Base-by-base conservation (phyloP, 2,888 invertebrate species). In the Theodoxus fluviatilis region DNA sequence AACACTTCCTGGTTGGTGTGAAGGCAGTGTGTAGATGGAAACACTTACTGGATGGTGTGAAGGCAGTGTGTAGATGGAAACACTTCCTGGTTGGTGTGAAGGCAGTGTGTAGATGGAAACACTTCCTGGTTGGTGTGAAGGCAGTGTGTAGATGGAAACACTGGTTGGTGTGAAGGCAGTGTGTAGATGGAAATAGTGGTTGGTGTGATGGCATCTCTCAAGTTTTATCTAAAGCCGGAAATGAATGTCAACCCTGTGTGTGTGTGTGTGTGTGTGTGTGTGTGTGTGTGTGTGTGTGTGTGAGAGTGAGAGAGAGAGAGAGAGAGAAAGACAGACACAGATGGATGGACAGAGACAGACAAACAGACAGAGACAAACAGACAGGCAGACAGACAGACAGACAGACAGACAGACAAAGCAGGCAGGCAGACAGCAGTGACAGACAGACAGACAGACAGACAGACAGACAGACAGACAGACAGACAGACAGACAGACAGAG, bases 261-360 rank as follows among this genome's bases (percentile, higher is more conserved):
- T 55, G 55, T 55, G 55, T 55, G 55, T 55, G 55, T 55, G 55
- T 55, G 55, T 55, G 55, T 55, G 55, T 55, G 55, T 55, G 55
- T 15, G 55, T 55, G 25, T 55, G 55, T 52, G 52, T 52, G 52
- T 52, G 52, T 52, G 52, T 52, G 12, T 52, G 52, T 52, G 52
- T 52, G 52, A n/a, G 52, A n/a, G 52, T 52, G 52, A n/a, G 52
- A 15, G 15, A 43, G 43, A 12, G 43, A 33, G 59, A 18, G 59
- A 12, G 35, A 31, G 12, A 31, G 35, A 59, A n/a, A 59, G 0
- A 59, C 35, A 33, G 35, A 33, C 3, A 33, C 12, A 31, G 35
- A 33, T 15, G 37, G 35, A 59, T 18, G 37, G 35, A 15, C n/a
- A 33, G 35, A 59, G 33, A 33, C 18, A 33, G 59, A 33, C 15